Conservation (phyloP, 2,797 vertebrate genomes). For the Betta splendens region DNA sequence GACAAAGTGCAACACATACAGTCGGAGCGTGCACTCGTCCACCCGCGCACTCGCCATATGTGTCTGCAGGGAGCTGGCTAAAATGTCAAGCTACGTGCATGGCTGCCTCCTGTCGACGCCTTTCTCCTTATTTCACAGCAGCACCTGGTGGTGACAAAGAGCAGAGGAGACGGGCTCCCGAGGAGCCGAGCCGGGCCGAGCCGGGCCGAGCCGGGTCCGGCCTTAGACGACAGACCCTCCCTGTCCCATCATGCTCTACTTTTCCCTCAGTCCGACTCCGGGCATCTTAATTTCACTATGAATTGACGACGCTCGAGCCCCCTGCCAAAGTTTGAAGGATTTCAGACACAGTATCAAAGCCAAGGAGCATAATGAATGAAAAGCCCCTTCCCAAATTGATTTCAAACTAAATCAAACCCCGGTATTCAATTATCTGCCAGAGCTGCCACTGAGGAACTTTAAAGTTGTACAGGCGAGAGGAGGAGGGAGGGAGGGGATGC, state of each 20-base stretch:
- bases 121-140: slow-evolving; percentile 87
- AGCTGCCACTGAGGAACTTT: slow-evolving; percentile 76
- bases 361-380: slow-evolving; percentile 82
- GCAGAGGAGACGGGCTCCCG: slow-evolving; percentile 64
- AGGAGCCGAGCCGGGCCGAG: slow-evolving; percentile 35
- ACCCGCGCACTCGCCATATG: slow-evolving; percentile 65
- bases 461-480: slow-evolving; percentile 71
- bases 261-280: slow-evolving; percentile 68
- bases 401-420: slow-evolving; percentile 81
- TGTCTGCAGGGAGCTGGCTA: slow-evolving; percentile 77
- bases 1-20: slow-evolving; percentile 57
- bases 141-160: slow-evolving; percentile 85
- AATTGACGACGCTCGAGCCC: slow-evolving; percentile 68
- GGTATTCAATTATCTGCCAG: slow-evolving; percentile 80
- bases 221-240: slow-evolving; percentile 47
- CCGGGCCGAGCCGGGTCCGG: slow-evolving; percentile 20
- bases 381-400: slow-evolving; percentile 83
- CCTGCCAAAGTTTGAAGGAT: slow-evolving; percentile 79
- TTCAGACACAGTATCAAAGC: slow-evolving; percentile 75
- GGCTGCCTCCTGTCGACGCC: slow-evolving; percentile 73
- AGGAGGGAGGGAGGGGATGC: slow-evolving; percentile 30
- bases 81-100: slow-evolving; percentile 81
- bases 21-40: slow-evolving; percentile 55
- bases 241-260: slow-evolving; percentile 53
- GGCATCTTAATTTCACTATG: slow-evolving; percentile 73